phyloP scores from a whole-genome alignment of 2,888 invertebrate species.

The Drosophila mimetica region DNA sequence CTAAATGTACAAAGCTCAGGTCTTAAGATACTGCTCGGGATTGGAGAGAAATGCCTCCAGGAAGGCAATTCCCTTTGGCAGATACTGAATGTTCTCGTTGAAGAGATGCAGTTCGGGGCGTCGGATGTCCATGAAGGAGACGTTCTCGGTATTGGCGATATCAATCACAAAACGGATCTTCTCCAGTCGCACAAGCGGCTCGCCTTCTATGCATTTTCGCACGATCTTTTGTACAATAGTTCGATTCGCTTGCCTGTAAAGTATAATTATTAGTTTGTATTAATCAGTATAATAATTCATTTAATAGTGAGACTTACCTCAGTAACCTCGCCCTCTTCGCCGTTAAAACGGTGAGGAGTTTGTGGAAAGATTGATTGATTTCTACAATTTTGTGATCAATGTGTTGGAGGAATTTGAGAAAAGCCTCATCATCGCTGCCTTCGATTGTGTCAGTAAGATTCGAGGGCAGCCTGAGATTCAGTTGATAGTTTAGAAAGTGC shows the following conservation, averaged over 20 bases:
- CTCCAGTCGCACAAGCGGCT: conserved; percentile 39
- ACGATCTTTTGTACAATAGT: conserved; percentile 61
- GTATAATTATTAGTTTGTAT: too few relatives aligned
- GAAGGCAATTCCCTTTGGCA: conserved; percentile 75
- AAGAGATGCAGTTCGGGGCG: conserved; percentile 70
- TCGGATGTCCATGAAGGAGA: conserved; percentile 69
- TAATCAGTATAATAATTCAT: too few relatives aligned
- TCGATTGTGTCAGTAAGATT: conserved; percentile 45
- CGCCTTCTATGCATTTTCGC: conserved; percentile 28
- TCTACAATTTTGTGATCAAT: conserved; percentile 59
- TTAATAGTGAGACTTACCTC: conserved; percentile 68
- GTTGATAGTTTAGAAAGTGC: conserved; percentile 68
- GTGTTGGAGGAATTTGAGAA: conserved; percentile 54
- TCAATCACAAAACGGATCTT: conserved; percentile 59
- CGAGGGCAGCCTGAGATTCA: conserved; percentile 67
- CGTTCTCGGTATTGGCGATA: conserved; percentile 64
- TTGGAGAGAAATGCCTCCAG: conserved; percentile 63
- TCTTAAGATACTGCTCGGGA: conserved; percentile 61
- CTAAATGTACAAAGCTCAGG: background rate
- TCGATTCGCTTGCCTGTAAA: conserved; percentile 59
- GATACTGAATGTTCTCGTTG: conserved; percentile 66
- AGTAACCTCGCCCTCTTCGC: conserved; percentile 48
- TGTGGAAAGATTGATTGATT: conserved; percentile 37
- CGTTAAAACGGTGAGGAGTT: conserved; percentile 50
- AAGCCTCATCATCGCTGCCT: conserved; percentile 41